Percentiles rank a stretch among this genome's conserved stretches.
Conservation (phyloP, 1,140 invertebrate genomes). For the Idris sp. region DNA sequence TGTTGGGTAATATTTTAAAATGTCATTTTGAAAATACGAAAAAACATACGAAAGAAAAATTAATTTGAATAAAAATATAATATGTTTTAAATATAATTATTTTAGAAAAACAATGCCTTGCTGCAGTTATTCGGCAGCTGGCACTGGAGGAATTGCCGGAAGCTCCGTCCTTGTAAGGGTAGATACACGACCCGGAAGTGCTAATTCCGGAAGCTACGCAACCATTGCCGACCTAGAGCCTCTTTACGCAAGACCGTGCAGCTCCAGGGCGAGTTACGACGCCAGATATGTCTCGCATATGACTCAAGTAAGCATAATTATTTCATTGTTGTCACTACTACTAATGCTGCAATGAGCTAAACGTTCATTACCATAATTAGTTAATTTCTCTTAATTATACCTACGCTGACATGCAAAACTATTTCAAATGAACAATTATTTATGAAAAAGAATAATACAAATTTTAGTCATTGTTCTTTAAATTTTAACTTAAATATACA, state of each 20-base stretch:
- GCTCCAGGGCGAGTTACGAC: conserved; percentile 81
- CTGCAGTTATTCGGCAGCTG: conserved; percentile 76
- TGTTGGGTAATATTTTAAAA: no score
- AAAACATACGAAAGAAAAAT: no score
- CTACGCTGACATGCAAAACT: background rate
- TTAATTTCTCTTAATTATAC: conserved; percentile 19
- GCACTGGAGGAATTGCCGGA: conserved; percentile 74
- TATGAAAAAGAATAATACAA: background rate
- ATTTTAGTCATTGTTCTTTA: background rate
- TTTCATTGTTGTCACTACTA: conserved; percentile 34
- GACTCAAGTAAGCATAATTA: conserved; percentile 78
- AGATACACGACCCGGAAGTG: conserved; percentile 84
- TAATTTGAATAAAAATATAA: no score
- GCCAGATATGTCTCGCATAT: conserved; percentile 80
- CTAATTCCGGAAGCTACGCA: conserved; percentile 87
- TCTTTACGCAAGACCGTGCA: conserved; percentile 79
- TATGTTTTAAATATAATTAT: conserved; percentile 18
- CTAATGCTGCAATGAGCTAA: conserved; percentile 4
- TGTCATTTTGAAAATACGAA: no score
- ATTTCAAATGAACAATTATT: conserved; percentile 4
- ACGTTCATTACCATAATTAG: conserved; percentile 30
- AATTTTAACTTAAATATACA: no score
- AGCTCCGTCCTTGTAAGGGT: conserved; percentile 83
- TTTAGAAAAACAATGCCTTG: conserved; percentile 76
- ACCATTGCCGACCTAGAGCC: conserved; percentile 86